Evolutionary conservation across 2,888 invertebrate species (phyloP).

Genomic region (Blastobasis lacticolella): DNA sequence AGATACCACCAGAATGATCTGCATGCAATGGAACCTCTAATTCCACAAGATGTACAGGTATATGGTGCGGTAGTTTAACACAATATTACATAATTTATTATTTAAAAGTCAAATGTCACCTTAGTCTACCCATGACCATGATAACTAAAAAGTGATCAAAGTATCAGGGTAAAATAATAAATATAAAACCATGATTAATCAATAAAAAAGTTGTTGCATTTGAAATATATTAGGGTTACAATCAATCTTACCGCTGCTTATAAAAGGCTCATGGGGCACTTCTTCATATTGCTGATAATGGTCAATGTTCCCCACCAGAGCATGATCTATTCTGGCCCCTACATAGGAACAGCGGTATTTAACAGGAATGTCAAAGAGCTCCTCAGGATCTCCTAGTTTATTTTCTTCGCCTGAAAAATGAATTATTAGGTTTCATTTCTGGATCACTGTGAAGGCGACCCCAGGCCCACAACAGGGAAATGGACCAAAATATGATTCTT

Average conservation of each 20-base stretch:
- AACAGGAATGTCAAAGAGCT: constrained; percentile 87
- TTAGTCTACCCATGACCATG: too few species aligned
- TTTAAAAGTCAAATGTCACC: too few species aligned
- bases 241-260: constrained; percentile 43
- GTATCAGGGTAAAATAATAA: too few species aligned
- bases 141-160: too few species aligned
- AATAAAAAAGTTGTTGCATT: too few species aligned
- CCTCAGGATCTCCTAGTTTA: constrained; percentile 82
- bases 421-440: neutral
- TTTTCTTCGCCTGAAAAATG: constrained; percentile 74
- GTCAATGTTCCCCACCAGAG: constrained; percentile 70
- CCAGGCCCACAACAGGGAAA: neutral
- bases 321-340: constrained; percentile 74
- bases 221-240: too few species aligned
- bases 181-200: too few species aligned
- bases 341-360: constrained; percentile 76
- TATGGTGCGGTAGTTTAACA: too few species aligned
- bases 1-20: too few species aligned
- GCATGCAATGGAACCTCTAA: too few species aligned
- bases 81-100: too few species aligned
- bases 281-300: constrained; percentile 59
- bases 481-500: neutral
- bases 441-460: neutral
- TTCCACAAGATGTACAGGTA: too few species aligned
- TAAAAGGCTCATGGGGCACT: constrained; percentile 64